These are phyloP conservation scores for Chelidonichthys spinosus DNA, from an alignment of 2,797 vertebrate species.

Conservation along the genomic window DNA sequence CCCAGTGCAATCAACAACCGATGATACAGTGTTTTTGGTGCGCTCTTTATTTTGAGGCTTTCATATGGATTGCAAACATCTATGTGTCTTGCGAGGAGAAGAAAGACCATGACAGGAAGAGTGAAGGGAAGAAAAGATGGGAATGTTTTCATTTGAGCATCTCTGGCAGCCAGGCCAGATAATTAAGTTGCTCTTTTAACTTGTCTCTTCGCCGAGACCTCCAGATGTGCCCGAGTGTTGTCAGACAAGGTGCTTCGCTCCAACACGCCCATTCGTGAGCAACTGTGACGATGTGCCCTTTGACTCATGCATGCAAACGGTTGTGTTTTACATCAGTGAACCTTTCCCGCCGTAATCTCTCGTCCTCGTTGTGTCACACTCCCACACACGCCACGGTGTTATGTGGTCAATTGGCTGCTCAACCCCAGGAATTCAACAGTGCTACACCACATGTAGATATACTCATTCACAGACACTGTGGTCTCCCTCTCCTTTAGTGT, in stretches of 20 bases:
- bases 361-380: slow-evolving; percentile 61
- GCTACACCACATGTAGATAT: slow-evolving; percentile 56
- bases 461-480: slow-evolving; percentile 44
- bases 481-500: slow-evolving; percentile 62
- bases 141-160: slow-evolving; percentile 64
- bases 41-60: slow-evolving; percentile 46
- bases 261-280: slow-evolving; percentile 87
- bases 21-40: slow-evolving; percentile 50
- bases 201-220: slow-evolving; percentile 85
- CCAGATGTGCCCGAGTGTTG: slow-evolving; percentile 90
- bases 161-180: slow-evolving; percentile 70
- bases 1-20: slow-evolving; percentile 56
- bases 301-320: slow-evolving; percentile 48
- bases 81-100: slow-evolving; percentile 23
- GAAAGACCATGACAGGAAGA: slow-evolving; percentile 47
- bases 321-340: slow-evolving; percentile 63
- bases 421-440: slow-evolving; percentile 64
- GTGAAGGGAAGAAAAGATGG: slow-evolving; percentile 23
- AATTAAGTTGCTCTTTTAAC: slow-evolving; percentile 79
- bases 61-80: slow-evolving; percentile 48
- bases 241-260: slow-evolving; percentile 88
- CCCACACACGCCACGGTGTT: slow-evolving; percentile 66
- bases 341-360: slow-evolving; percentile 38
- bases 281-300: slow-evolving; percentile 81
- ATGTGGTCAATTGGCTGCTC: slow-evolving; percentile 77